Evolutionary conservation across 2,888 invertebrate species (phyloP), one percentile per base, ranked within the genome.

Genomic region (Tenthredo amoena): DNA sequence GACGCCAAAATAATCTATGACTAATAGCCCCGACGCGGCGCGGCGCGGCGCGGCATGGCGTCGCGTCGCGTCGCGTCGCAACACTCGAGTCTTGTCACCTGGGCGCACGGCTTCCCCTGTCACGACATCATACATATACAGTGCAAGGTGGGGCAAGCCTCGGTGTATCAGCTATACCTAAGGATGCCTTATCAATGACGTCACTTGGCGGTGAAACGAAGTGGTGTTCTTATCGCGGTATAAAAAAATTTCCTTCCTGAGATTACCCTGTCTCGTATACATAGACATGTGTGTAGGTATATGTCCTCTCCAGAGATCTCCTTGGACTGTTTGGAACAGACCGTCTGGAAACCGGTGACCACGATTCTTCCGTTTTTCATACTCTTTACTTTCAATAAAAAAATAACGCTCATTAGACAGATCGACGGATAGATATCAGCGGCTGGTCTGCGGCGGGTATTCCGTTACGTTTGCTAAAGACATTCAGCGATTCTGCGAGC

Each of bases 1-100:
- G 85, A 71, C 34, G 85, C 85, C 26, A 34, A 55, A 85, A 85
- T 85, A 81, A 85, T 85, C 71, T 18, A 71, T 85, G 85, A 85
- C 50, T 82, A 85, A 83, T 68, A 37, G 6, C 37, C n/a, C 77
- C 31, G 55, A 43, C 40, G 40, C n/a, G 47, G 18, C 47, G 12
- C 12, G 43, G 43, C 10, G 12, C 47, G 47, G 47, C 47, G 4
- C 47, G 47, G n/a, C n/a, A n/a, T n/a, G 47, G 15, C 47, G 12
- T 3, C 12, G 43, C 10, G 2, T 12, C 15, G 47, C 47, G 18
- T 15, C 15, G 7, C 55, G 55, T n/a, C 21, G 31, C 15, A 21
- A 43, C 74, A 43, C 74, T 47, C 47, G 77, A 10, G 77, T 77
- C 15, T 50, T 34, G 77, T 77, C 77, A 55, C 58, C 81, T 26